Evolutionary conservation across 2,888 invertebrate genomes (phyloP), one percentile per base, ranked within the genome.

Genomic region (Drosophila longiperda): DNA sequence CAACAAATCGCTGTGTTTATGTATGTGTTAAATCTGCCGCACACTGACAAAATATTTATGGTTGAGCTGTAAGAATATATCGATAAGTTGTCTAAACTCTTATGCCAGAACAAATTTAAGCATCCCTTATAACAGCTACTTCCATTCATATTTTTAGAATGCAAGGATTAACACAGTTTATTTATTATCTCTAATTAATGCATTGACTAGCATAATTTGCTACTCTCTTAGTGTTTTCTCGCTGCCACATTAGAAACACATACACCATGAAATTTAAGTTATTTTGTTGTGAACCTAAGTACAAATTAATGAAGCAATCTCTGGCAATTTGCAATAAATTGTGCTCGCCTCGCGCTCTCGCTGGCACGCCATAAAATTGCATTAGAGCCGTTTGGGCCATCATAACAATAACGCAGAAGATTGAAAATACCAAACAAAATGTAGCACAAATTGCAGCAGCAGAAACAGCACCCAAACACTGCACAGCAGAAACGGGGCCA

Each of bases 361-460:
- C 63, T 68, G 65, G 61, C 64, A 52, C 59, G 66, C 63, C 76
- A 79, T 88, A 85, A 82, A 71, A 74, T 68, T 54, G 86, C 80
- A 90, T 82, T 85, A 79, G 76, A 71, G 64, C 64, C 54, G 40
- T 67, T 82, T 81, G 73, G 71, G 70, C 66, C 58, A 65, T 58
- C 76, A 82, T 73, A 89, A 82, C 73, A 69, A 70, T 82, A 89
- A 74, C 82, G 79, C 82, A 62, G 57, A 70, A 82, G 90, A 89
- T 72, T 67, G 75, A 62, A 48, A 79, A 54, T 49, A 63, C 58
- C 63, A 38, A 64, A 80, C 77, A 60, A 71, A 71, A 76, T 77
- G 67, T 62, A 64, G 68, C 68, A 36, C 58, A 60, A 67, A 71
- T 49, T 50, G 64, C 53, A 65, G 48, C 48, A 17, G 20, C 32